phyloP scores from a whole-genome alignment of 2,888 invertebrate species.

The Mythimna impura region DNA sequence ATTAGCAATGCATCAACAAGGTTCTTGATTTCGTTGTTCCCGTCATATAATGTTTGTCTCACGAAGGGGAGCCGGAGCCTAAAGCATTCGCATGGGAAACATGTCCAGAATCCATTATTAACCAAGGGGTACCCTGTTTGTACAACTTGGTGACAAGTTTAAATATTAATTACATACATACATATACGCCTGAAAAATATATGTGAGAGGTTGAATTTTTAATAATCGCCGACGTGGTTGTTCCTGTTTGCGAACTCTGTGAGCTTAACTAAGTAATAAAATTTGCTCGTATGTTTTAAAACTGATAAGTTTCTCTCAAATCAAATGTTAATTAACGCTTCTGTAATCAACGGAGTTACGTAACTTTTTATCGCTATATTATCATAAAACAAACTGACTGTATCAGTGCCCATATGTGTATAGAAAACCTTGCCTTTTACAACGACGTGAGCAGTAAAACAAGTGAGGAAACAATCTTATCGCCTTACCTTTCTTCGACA shows the following conservation, averaged over 20 bases:
- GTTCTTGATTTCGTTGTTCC: slow-evolving; percentile 46
- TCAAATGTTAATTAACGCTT: slow-evolving; percentile 22
- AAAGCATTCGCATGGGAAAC: slow-evolving; percentile 43
- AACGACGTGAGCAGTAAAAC: slow-evolving; percentile 51
- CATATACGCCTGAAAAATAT: slow-evolving; percentile 36
- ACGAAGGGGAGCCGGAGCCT: slow-evolving; percentile 29
- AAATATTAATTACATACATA: slow-evolving; percentile 58
- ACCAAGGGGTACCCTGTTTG: slow-evolving; percentile 41
- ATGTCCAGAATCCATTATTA: slow-evolving; percentile 57
- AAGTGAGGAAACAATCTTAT: slow-evolving; percentile 58
- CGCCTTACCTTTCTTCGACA: slow-evolving; percentile 42
- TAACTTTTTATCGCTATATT: slow-evolving; percentile 11
- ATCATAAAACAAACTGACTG: slow-evolving; percentile 14
- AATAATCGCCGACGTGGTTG: slow-evolving; percentile 24
- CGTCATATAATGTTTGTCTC: slow-evolving; percentile 46
- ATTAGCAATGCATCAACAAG: slow-evolving; percentile 43
- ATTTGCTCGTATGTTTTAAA: slow-evolving; percentile 11
- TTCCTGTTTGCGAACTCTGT: slow-evolving; percentile 27
- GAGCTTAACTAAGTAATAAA: slow-evolving; percentile 25
- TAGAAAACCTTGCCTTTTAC: slow-evolving; percentile 38
- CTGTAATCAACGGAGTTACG: slow-evolving; percentile 36
- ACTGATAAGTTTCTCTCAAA: slow-evolving; percentile 3
- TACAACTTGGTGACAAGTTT: slow-evolving; percentile 55
- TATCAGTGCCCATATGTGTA: slow-evolving; percentile 36
- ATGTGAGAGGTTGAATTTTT: slow-evolving; percentile 21